These are phyloP conservation scores for Saguinus midas DNA, from an alignment of 2,113 vertebrate genomes.

Conservation along the genomic window DNA sequence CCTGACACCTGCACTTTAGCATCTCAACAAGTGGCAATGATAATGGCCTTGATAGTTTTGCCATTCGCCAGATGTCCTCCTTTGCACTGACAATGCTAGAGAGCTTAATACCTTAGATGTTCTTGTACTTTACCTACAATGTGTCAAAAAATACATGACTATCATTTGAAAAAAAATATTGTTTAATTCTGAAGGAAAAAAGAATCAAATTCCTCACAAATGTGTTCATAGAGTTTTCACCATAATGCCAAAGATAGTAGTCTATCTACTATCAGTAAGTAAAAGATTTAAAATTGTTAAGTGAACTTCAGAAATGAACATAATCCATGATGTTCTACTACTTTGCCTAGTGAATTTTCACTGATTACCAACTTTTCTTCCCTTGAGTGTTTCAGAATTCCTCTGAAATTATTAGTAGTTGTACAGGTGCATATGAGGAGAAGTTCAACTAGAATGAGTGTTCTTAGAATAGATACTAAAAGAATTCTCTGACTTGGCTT, in stretches of 20 bases:
- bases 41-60: neutral
- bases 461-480: neutral
- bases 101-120: neutral
- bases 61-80: neutral
- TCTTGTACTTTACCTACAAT: neutral
- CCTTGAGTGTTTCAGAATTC: neutral
- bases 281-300: constrained; percentile 1
- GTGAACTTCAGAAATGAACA: constrained; percentile 25
- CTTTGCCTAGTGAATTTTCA: neutral
- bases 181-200: neutral
- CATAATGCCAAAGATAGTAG: neutral
- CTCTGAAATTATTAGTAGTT: neutral
- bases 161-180: constrained; percentile 23
- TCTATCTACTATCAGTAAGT: neutral
- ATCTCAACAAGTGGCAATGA: neutral
- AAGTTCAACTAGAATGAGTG: neutral
- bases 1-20: neutral
- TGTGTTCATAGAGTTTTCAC: neutral
- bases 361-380: neutral
- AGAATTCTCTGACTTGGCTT: neutral
- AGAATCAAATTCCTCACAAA: neutral
- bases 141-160: neutral
- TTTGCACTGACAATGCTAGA: neutral
- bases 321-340: neutral
- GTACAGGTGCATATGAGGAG: neutral